A percentile compares a stretch with the other conserved stretches of the same genome.
phyloP scores from a whole-genome alignment of 2,888 invertebrate genomes.

The Drosophila pseudotalamancana region DNA sequence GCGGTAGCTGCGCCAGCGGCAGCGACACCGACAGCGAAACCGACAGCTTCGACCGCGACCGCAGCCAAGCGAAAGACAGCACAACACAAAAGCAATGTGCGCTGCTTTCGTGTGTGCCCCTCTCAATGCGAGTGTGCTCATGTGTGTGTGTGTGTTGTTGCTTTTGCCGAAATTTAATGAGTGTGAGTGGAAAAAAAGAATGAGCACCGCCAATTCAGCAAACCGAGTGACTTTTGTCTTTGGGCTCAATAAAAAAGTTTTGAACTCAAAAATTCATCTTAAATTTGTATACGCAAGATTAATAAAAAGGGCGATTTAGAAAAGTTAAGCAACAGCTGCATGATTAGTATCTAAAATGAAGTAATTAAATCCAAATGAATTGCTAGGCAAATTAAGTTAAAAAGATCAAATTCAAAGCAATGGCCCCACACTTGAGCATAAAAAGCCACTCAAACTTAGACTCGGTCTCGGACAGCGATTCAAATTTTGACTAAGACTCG shows the following conservation, averaged over 20 bases:
- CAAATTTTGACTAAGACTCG: background rate
- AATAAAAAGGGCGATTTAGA: background rate
- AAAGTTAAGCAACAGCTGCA: too few relatives aligned
- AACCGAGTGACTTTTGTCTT: constrained; percentile 43
- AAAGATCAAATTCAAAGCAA: background rate
- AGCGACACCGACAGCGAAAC: constrained; percentile 1
- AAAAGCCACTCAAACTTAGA: background rate
- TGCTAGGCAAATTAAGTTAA: background rate
- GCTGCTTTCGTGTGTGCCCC: constrained; percentile 37
- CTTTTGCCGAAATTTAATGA: constrained; percentile 56
- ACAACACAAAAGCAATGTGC: constrained; percentile 39
- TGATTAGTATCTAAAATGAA: too few relatives aligned
- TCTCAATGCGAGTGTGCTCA: constrained; percentile 2
- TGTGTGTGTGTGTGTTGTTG: constrained; percentile 17
- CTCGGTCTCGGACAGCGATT: background rate
- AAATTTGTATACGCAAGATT: constrained; percentile 4
- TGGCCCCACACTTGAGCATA: background rate
- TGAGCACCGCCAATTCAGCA: constrained; percentile 25
- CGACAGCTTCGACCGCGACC: constrained; percentile 28
- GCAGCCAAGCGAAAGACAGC: constrained; percentile 48
- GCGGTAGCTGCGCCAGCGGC: constrained; percentile 5
- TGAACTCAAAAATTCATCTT: background rate
- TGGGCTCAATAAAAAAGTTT: constrained; percentile 5
- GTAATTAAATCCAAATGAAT: background rate
- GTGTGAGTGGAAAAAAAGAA: constrained; percentile 46